Evolutionary conservation across 1,140 invertebrate genomes (phyloP).

Genomic region (Papilio polyxenes): DNA sequence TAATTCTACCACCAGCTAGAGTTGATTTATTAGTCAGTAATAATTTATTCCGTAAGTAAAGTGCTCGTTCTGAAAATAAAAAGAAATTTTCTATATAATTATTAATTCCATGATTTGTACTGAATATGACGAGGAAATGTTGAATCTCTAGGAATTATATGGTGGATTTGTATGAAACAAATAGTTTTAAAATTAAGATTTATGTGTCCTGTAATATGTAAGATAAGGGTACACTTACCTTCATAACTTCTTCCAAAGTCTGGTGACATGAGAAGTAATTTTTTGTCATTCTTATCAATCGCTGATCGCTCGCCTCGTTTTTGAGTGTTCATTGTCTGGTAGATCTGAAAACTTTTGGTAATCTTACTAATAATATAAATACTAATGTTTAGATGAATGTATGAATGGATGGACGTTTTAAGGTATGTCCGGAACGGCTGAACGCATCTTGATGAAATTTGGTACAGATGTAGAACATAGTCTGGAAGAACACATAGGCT

Average conservation of each 20-base stretch:
- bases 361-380: not conserved
- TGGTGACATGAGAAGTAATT: not conserved
- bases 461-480: no score
- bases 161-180: no score
- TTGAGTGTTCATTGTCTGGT: not conserved
- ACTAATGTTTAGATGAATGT: no score
- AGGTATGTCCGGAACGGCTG: no score
- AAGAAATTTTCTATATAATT: not conserved
- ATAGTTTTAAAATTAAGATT: no score
- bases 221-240: not conserved
- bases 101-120: not conserved
- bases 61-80: not conserved
- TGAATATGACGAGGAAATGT: no score
- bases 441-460: no score
- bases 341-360: not conserved
- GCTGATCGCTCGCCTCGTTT: not conserved
- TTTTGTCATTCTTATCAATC: constrained; percentile 5
- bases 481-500: no score
- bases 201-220: not conserved
- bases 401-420: no score
- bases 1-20: constrained; percentile 83
- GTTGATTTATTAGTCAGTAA: constrained; percentile 8
- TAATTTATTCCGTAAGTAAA: constrained; percentile 21
- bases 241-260: constrained; percentile 1
- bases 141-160: no score